These are phyloP conservation scores for Lydus trimaculatus DNA, from an alignment of 2,888 invertebrate species.

Conservation along the genomic window DNA sequence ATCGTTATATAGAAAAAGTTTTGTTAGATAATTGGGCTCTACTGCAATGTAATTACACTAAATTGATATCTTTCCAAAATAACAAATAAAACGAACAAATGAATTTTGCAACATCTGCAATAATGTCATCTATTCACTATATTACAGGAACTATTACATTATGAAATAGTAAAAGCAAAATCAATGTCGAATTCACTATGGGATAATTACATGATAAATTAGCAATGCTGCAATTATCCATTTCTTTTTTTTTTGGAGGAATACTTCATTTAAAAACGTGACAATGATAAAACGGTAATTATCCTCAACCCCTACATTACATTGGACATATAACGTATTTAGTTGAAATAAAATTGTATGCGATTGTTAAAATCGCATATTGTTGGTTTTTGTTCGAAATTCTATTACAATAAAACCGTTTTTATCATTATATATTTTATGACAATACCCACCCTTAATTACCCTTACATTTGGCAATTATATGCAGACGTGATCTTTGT, in stretches of 20 bases:
- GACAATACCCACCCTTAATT: slow-evolving; percentile 34
- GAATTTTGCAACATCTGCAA: not conserved
- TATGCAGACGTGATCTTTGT: slow-evolving; percentile 33
- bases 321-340: not conserved
- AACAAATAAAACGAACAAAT: not conserved
- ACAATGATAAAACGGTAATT: not conserved
- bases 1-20: not conserved
- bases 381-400: slow-evolving; percentile 28
- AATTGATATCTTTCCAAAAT: not conserved
- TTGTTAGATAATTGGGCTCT: not conserved
- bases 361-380: slow-evolving; percentile 8
- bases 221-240: too few relatives aligned
- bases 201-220: not conserved
- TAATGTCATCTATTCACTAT: not conserved
- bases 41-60: not conserved
- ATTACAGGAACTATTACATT: not conserved
- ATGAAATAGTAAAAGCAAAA: not conserved
- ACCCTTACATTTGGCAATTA: slow-evolving; percentile 30
- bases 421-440: slow-evolving; percentile 13
- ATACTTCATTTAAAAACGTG: too few relatives aligned
- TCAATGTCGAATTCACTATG: not conserved
- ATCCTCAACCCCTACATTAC: not conserved
- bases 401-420: slow-evolving; percentile 17
- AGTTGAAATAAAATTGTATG: not conserved
- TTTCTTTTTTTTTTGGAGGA: too few relatives aligned